Percentiles rank a stretch among this genome's conserved stretches.
These are phyloP conservation scores for Buceros bicornis DNA, from an alignment of 2,797 vertebrate species.

Conservation along the genomic window DNA sequence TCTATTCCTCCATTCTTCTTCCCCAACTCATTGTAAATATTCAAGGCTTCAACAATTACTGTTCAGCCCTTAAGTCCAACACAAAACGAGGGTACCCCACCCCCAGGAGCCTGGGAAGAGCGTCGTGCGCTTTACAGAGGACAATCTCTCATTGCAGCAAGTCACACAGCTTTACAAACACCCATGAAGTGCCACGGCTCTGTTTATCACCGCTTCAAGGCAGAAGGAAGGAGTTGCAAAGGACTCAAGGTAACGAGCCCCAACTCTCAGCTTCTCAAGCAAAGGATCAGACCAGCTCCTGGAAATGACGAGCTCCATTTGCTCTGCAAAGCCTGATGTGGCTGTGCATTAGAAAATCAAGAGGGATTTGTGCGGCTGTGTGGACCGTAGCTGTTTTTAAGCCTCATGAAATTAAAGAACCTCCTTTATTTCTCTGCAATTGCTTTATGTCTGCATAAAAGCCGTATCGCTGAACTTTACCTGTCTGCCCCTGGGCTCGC, in stretches of 20 bases:
- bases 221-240: not conserved
- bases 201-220: constrained; percentile 26
- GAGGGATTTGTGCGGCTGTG: not conserved
- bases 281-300: constrained; percentile 4
- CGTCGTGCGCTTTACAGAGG: not conserved
- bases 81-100: not conserved
- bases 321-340: constrained; percentile 5
- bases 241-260: constrained; percentile 8
- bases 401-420: constrained; percentile 28
- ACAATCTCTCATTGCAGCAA: not conserved
- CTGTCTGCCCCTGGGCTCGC: not conserved
- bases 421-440: constrained; percentile 33
- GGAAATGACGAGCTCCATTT: constrained; percentile 30
- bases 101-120: not conserved
- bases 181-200: not conserved
- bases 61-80: not conserved
- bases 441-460: constrained; percentile 38
- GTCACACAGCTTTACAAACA: constrained; percentile 8
- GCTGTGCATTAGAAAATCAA: not conserved
- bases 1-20: not conserved
- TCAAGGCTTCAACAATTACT: not conserved
- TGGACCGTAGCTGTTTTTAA: constrained; percentile 37
- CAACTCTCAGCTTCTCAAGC: not conserved
- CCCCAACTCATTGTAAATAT: not conserved
- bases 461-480: not conserved